Percentiles rank a stretch among this genome's conserved stretches.
Evolutionary conservation across 2,113 vertebrate species (phyloP).

Genomic region (Amblyopsis rosae): DNA sequence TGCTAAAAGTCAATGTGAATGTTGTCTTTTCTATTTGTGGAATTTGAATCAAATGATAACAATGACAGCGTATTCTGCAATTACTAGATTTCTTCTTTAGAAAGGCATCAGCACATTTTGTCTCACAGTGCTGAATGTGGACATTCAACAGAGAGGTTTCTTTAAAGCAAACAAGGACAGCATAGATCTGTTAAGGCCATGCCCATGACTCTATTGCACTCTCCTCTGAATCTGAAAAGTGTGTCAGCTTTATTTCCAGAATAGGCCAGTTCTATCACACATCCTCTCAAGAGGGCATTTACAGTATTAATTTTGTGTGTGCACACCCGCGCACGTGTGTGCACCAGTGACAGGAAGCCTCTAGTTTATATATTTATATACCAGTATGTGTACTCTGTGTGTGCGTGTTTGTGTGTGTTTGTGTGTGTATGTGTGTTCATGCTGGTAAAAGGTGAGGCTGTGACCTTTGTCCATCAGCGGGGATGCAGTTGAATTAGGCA

Average conservation of each 20-base stretch:
- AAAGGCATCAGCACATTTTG: neutral
- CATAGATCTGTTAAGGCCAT: neutral
- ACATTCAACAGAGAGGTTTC: slow-evolving; percentile 4
- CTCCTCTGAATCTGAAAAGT: neutral
- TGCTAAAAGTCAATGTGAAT: too few relatives aligned
- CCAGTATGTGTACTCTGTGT: neutral
- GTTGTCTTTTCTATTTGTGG: too few relatives aligned
- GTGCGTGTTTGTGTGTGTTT: neutral
- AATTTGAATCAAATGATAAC: neutral
- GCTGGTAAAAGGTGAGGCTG: neutral
- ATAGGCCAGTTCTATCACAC: slow-evolving; percentile 9
- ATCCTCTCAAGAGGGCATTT: neutral
- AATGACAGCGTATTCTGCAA: neutral
- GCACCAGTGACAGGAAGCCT: neutral
- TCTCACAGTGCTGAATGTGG: neutral
- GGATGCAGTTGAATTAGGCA: slow-evolving; percentile 23
- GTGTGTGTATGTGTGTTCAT: neutral
- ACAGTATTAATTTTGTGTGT: neutral
- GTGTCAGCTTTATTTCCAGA: slow-evolving; percentile 6
- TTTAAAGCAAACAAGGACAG: slow-evolving; percentile 9
- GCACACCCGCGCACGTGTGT: neutral
- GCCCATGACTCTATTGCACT: neutral
- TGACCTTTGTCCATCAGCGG: slow-evolving; percentile 25
- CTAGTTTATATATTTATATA: neutral
- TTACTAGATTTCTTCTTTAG: slow-evolving; percentile 4